These are phyloP conservation scores for Phlogophora meticulosa DNA, from an alignment of 2,888 invertebrate species.

Conservation along the genomic window DNA sequence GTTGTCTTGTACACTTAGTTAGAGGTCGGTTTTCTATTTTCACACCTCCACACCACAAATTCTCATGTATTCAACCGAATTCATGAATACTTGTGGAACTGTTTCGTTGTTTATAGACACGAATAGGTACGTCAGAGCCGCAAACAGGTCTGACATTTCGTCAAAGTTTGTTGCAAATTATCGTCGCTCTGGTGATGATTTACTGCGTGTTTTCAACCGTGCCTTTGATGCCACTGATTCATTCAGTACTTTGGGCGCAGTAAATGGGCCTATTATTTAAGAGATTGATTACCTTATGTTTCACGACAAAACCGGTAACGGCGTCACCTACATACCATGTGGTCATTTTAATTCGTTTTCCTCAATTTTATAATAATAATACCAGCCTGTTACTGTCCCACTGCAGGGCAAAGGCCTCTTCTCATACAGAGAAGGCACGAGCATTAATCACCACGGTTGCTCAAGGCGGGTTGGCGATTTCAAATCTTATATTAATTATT, in stretches of 20 bases:
- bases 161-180: constrained; percentile 46
- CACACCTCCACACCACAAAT: constrained; percentile 28
- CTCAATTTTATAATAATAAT: no score
- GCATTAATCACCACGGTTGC: no score
- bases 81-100: constrained; percentile 26
- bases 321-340: background rate
- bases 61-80: constrained; percentile 30
- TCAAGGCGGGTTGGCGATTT: no score
- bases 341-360: background rate
- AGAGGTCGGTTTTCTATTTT: constrained; percentile 41
- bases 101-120: constrained; percentile 46
- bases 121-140: constrained; percentile 48
- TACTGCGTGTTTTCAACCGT: constrained; percentile 24
- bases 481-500: no score
- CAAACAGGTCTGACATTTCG: constrained; percentile 42
- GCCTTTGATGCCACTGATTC: constrained; percentile 17
- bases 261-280: constrained; percentile 19
- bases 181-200: constrained; percentile 44
- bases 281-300: constrained; percentile 1
- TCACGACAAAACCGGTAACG: background rate
- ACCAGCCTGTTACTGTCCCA: no score
- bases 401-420: no score
- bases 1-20: constrained; percentile 36
- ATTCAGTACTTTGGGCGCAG: constrained; percentile 33
- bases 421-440: no score